Conservation (phyloP, 1,140 invertebrate genomes). For the Plectrocnemia conspersa region DNA sequence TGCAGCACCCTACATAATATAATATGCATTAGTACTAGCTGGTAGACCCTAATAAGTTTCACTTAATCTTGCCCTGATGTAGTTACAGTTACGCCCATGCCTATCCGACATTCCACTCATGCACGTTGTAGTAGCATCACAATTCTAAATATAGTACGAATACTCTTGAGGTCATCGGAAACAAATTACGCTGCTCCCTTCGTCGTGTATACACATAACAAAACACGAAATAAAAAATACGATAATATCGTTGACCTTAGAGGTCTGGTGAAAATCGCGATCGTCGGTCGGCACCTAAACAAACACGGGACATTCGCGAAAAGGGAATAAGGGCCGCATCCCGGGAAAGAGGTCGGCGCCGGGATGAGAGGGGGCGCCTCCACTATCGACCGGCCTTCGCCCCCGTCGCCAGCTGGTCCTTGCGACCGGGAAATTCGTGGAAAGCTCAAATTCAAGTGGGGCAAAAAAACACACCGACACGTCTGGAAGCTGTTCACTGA, state of each 20-base stretch:
- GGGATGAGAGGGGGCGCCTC: neutral
- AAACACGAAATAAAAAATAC: neutral
- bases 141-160: too few species aligned
- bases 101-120: too few species aligned
- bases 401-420: conserved; percentile 2
- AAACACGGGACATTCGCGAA: neutral
- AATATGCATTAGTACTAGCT: too few species aligned
- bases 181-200: neutral
- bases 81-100: too few species aligned
- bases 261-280: conserved; percentile 2
- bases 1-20: too few species aligned
- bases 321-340: conserved; percentile 3
- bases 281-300: conserved; percentile 5
- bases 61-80: too few species aligned
- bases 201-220: neutral
- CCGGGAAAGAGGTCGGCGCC: neutral
- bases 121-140: too few species aligned
- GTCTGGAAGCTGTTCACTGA: too few species aligned
- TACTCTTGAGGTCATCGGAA: too few species aligned
- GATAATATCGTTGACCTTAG: conserved; percentile 1
- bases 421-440: conserved; percentile 1
- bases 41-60: too few species aligned
- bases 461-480: neutral
- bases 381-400: neutral
- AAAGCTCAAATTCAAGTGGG: neutral